These are phyloP conservation scores for Polydrusus cervinus DNA, from an alignment of 2,888 invertebrate species.

Conservation along the genomic window DNA sequence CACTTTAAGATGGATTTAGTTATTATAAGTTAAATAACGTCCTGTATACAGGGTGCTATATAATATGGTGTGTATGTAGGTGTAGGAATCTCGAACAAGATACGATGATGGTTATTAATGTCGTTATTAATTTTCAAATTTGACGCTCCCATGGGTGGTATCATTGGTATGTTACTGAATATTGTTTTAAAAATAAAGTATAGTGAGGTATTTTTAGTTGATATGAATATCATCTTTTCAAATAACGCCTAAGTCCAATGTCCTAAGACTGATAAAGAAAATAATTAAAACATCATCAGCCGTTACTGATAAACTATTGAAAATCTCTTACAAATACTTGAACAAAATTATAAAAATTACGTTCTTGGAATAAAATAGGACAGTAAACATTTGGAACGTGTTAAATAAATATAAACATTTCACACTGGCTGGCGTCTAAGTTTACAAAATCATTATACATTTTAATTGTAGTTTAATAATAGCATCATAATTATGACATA, in stretches of 20 bases:
- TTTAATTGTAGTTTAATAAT: constrained; percentile 19
- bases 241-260: neutral
- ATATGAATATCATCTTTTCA: no score
- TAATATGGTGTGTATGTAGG: no score
- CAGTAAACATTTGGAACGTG: constrained; percentile 23
- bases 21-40: no score
- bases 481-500: constrained; percentile 15
- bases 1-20: no score
- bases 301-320: constrained; percentile 16
- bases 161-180: no score
- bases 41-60: no score
- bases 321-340: constrained; percentile 4
- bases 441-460: constrained; percentile 23
- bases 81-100: no score
- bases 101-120: no score
- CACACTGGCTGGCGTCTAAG: constrained; percentile 21
- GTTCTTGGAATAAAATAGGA: constrained; percentile 1
- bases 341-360: constrained; percentile 2
- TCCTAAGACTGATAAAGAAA: constrained; percentile 1
- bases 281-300: constrained; percentile 12
- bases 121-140: no score
- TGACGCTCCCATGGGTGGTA: no score
- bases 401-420: constrained; percentile 27
- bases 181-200: no score
- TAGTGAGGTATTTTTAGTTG: no score